These are phyloP conservation scores for Brachypteracias leptosomus DNA, from an alignment of 2,113 vertebrate species.

Conservation along the genomic window DNA sequence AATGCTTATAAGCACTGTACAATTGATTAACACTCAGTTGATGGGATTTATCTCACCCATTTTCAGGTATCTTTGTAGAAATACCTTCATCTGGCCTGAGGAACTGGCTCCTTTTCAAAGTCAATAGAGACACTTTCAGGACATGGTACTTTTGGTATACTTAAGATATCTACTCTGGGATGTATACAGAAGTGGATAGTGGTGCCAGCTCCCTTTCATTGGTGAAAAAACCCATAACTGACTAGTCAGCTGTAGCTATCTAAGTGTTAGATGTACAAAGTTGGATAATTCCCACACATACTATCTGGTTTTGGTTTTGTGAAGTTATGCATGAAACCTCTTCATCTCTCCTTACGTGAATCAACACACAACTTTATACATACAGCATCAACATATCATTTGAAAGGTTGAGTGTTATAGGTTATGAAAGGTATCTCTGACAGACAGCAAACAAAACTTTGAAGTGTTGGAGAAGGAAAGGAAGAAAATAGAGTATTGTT, in stretches of 20 bases:
- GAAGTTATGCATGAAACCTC: neutral
- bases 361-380: neutral
- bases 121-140: neutral
- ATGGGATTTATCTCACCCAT: neutral
- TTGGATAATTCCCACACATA: neutral
- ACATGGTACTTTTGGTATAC: neutral
- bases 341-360: neutral
- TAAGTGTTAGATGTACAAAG: neutral
- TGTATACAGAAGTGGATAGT: neutral
- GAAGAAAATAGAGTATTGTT: neutral
- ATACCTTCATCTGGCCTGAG: neutral
- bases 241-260: neutral
- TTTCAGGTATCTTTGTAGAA: neutral
- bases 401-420: neutral
- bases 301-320: neutral
- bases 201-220: neutral
- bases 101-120: neutral
- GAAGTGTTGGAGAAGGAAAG: neutral
- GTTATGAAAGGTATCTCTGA: neutral
- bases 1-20: too few relatives aligned
- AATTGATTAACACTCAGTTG: neutral
- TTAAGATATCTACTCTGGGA: neutral
- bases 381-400: neutral
- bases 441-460: neutral
- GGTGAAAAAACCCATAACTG: neutral